Base-by-base conservation (phyloP, 2,888 invertebrate species). In the Leptodirus hochenwartii region DNA sequence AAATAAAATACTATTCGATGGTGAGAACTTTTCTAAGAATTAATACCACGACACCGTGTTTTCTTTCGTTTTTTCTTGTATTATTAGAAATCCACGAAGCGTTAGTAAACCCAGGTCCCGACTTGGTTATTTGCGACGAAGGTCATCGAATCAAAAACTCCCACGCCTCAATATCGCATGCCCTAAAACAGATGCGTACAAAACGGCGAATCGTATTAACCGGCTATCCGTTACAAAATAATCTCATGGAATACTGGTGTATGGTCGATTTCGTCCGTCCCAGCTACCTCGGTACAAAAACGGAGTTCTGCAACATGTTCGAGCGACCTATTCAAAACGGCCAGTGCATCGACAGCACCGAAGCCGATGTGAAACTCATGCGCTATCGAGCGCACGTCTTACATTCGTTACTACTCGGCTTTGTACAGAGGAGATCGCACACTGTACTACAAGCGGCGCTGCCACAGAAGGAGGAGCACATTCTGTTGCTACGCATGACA, bases 211-310 rank as follows among this genome's bases (percentile, higher is more conserved):
- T 98, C 10, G 96, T 98, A 1, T 62, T 98, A 15, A 98, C 98
- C 3, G 98, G 98, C 3, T 96, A 96, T 59, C 98, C 98, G 0
- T 61, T 98, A 8, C 98, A 98, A 58, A 98, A 98, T 54, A 98
- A 98, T 54, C 61, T 98, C 11, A 59, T 90, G 32, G 91, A 88
- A 50, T 93, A 93, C 53, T 93, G 91, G 91, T 95, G 95, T 50
- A 95, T 95, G 95, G 93, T 95, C 1, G 95, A 98, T 52, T 98
- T 96, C 56, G 95, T 96, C 1, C 67, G 96, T 13, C 98, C 98
- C 0, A 93, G 91, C 59, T 96, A 90, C 56, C 66, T 98, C 22
- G 98, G 96, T 34, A 85, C 85, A 13, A 88, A 91, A 54, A 85
- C 88, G 0, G 93, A 96, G 54, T 98, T 98, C 54, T 80, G 84